A percentile compares a stretch with the other conserved stretches of the same genome.
phyloP scores from a whole-genome alignment of 2,888 invertebrate species.

The Drosophila nigricruria region DNA sequence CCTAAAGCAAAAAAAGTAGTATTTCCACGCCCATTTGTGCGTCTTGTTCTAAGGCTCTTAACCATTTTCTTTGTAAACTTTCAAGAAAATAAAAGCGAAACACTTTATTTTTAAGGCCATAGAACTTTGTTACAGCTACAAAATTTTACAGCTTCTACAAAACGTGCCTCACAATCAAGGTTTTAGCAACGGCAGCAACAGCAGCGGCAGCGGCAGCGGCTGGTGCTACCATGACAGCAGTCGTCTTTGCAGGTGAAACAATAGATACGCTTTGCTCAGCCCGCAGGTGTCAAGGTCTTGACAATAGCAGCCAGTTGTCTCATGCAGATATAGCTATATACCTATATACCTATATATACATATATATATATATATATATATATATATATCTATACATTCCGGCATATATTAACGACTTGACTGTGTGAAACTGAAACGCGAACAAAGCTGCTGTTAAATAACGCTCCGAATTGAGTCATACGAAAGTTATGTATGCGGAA shows the following conservation, averaged over 20 bases:
- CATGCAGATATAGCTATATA: background rate
- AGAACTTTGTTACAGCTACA: constrained; percentile 11
- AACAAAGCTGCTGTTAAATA: constrained; percentile 10
- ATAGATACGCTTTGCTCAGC: constrained; percentile 31
- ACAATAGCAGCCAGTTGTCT: constrained; percentile 39
- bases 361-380: constrained; percentile 3
- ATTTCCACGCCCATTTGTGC: background rate
- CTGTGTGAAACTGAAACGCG: constrained; percentile 27
- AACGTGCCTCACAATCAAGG: constrained; percentile 21
- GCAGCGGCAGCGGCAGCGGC: background rate
- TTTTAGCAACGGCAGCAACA: constrained; percentile 4
- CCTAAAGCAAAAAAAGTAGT: background rate
- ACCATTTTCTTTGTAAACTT: constrained; percentile 5
- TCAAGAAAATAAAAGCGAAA: background rate
- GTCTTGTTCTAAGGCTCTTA: background rate
- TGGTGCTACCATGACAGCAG: background rate
- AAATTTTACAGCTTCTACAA: constrained; percentile 12
- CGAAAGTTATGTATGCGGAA: constrained; percentile 5
- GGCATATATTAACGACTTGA: constrained; percentile 21
- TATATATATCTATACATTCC: constrained; percentile 6
- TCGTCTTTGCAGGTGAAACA: constrained; percentile 32
- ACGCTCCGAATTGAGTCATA: constrained; percentile 5
- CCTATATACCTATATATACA: background rate
- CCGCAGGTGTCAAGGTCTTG: constrained; percentile 49
- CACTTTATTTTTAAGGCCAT: constrained; percentile 8